Conservation (phyloP, 2,797 vertebrate species). For the Echeneis naucrates region DNA sequence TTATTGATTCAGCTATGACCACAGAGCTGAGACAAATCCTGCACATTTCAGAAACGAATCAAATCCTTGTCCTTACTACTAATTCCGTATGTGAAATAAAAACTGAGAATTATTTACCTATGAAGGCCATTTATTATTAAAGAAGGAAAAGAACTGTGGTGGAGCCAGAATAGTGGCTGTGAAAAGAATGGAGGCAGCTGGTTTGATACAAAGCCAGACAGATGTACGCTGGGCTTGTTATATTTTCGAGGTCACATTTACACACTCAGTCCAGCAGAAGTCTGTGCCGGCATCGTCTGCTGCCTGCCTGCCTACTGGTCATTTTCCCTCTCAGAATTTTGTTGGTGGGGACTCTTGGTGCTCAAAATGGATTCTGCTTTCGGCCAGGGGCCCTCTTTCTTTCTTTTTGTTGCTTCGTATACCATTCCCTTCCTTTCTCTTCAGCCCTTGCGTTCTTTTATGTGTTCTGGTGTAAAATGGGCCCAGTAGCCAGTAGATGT, state of each 20-base stretch:
- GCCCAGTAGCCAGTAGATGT: conserved; percentile 51
- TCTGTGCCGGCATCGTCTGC: conserved; percentile 16
- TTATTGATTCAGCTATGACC: neutral
- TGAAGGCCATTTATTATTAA: neutral
- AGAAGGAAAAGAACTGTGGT: neutral
- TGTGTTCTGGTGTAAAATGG: conserved; percentile 53
- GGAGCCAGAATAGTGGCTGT: conserved; percentile 30
- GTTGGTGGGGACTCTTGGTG: conserved; percentile 67
- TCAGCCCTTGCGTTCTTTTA: conserved; percentile 47
- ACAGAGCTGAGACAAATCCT: neutral
- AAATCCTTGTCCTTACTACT: neutral
- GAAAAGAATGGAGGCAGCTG: conserved; percentile 43
- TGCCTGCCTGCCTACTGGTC: conserved; percentile 64
- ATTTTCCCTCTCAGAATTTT: conserved; percentile 64
- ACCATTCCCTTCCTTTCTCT: conserved; percentile 10
- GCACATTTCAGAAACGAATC: too few relatives aligned
- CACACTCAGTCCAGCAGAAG: conserved; percentile 46
- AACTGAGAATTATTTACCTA: neutral
- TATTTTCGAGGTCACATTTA: conserved; percentile 59
- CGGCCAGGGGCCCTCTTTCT: conserved; percentile 60
- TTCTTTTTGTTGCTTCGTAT: neutral
- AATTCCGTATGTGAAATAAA: neutral
- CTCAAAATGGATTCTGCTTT: conserved; percentile 75
- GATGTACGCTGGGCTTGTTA: conserved; percentile 40
- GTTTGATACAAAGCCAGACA: conserved; percentile 40